Base-by-base conservation (phyloP, 2,113 vertebrate species). In the Dolichallabes microphthalmus region DNA sequence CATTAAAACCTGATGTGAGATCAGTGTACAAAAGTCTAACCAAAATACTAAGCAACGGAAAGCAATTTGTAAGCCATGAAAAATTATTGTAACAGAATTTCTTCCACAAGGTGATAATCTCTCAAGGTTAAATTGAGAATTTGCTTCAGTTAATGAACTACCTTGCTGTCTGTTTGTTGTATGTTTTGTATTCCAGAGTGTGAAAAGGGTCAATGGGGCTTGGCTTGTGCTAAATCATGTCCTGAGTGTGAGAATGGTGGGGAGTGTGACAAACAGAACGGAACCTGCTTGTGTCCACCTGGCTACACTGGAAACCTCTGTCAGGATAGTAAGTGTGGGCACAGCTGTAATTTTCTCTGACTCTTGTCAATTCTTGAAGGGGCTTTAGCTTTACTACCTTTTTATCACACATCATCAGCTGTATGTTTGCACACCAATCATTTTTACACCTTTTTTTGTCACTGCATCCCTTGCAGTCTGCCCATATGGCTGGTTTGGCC, bases 151-250 rank as follows among this genome's bases (percentile, higher is more conserved):
- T 76, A 30, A 76, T n/a, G 63, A 61, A 32, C 61, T 35, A 30
- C 55, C 10, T 77, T 12, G 12, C 1, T 55, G 25, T 61, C 66
- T 81, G 45, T 53, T 25, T 81, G 45, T 53, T 25, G 53, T 53
- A 75, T 75, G 64, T 58, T n/a, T 75, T 71, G 17, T 35, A 19
- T 74, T 79, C 45, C 88, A 97, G 96, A 93, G 74, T 97, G 96
- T 82, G 95, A 94, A 0, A 92, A 91, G 2, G 95, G 95, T 2
- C 94, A 0, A 86, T 96, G 96, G 96, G 96, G 96, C 0, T 86
- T 77, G 0, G 95, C 94, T 84, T 97, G 96, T 89, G 94, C 94
- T 88, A 91, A 94, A 89, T 89, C 93, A 17, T 96, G 96, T 84
- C 94, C 92, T 0, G 60, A 68, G 0, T 97, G 96, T 2, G 90